Conservation (phyloP, 2,113 vertebrate genomes). For the Sigmodon hispidus region DNA sequence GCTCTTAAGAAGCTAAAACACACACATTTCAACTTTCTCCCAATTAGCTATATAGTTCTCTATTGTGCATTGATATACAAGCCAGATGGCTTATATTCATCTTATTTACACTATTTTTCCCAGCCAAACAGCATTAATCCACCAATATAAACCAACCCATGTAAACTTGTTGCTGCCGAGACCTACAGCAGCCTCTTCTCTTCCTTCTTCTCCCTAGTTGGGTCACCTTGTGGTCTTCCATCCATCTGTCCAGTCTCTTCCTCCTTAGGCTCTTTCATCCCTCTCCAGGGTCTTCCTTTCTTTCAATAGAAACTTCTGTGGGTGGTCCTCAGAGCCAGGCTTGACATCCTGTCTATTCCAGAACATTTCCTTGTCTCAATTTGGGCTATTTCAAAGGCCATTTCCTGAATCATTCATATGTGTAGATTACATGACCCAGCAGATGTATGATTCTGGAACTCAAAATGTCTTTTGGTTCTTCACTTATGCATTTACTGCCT, state of each 20-base stretch:
- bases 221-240: constrained; percentile 69
- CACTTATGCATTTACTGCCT: neutral
- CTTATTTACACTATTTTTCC: constrained; percentile 77
- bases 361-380: constrained; percentile 24
- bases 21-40: constrained; percentile 4
- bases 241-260: constrained; percentile 61
- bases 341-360: constrained; percentile 35
- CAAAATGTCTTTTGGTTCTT: neutral
- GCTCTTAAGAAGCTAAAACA: constrained; percentile 30
- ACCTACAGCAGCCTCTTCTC: constrained; percentile 78
- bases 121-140: constrained; percentile 81
- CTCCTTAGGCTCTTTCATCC: constrained; percentile 49
- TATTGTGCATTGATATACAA: constrained; percentile 68
- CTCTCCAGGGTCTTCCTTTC: constrained; percentile 58
- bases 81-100: constrained; percentile 80
- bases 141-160: constrained; percentile 75
- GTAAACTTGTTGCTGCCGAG: constrained; percentile 76
- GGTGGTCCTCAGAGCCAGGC: constrained; percentile 64
- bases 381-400: neutral
- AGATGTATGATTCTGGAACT: neutral
- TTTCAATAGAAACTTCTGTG: constrained; percentile 33
- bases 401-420: constrained; percentile 9
- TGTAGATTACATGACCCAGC: constrained; percentile 1
- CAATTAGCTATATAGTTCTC: constrained; percentile 59
- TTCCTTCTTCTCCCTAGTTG: constrained; percentile 44